Evolutionary conservation across 2,888 invertebrate genomes (phyloP).

Genomic region (Escarpia spicata): DNA sequence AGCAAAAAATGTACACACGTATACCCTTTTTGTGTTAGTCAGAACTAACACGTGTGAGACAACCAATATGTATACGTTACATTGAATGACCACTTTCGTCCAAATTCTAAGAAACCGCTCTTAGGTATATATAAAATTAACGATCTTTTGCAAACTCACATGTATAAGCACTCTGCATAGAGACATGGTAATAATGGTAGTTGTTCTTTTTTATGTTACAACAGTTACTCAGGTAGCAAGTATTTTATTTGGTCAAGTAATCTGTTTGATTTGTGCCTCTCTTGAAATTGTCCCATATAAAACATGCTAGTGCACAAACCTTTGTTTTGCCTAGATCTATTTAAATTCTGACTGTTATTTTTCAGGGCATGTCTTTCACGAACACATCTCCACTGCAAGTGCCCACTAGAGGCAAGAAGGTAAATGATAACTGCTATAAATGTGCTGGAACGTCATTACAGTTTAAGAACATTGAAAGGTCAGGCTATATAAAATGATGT

Average conservation of each 20-base stretch:
- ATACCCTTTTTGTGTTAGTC: too few relatives aligned
- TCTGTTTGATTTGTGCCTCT: background rate
- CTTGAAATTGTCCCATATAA: background rate
- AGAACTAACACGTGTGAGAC: too few relatives aligned
- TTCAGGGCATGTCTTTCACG: constrained; percentile 84
- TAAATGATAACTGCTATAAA: constrained; percentile 25
- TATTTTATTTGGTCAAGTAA: background rate
- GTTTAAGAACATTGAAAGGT: background rate
- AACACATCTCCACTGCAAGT: constrained; percentile 90
- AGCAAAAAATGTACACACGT: too few relatives aligned
- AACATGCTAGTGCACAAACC: background rate
- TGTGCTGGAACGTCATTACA: background rate
- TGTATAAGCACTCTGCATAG: too few relatives aligned
- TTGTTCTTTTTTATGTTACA: background rate
- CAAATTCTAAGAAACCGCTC: too few relatives aligned
- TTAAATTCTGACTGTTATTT: background rate
- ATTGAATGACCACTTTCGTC: too few relatives aligned
- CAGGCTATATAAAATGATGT: background rate
- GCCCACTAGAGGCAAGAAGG: constrained; percentile 82
- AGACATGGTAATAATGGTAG: background rate
- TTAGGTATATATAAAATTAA: too few relatives aligned
- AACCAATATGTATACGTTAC: too few relatives aligned
- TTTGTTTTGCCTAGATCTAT: too few relatives aligned
- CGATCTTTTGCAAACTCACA: too few relatives aligned
- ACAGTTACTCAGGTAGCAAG: background rate